Percentiles rank a stretch among this genome's conserved stretches.
These are phyloP conservation scores for Anastrepha obliqua DNA, from an alignment of 1,140 invertebrate genomes.

Conservation along the genomic window DNA sequence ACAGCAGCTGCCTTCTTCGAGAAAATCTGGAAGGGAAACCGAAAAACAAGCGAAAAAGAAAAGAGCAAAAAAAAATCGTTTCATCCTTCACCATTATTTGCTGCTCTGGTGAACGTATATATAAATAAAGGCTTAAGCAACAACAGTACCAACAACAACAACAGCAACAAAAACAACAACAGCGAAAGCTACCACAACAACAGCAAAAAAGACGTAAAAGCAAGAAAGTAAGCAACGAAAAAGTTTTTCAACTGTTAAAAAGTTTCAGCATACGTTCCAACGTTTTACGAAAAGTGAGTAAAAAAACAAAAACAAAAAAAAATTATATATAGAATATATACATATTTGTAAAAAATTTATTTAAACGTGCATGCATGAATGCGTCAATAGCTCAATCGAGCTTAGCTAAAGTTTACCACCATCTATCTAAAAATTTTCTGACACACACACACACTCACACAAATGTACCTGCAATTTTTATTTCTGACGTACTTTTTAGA, in stretches of 20 bases:
- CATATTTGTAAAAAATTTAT: neutral
- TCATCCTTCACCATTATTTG: neutral
- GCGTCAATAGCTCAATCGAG: conserved; percentile 35
- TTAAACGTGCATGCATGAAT: neutral
- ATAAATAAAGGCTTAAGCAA: neutral
- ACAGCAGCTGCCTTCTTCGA: conserved; percentile 4
- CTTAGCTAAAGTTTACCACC: neutral
- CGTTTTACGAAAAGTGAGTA: conserved; percentile 58
- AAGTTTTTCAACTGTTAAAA: conserved; percentile 54
- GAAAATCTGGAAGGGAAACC: conserved; percentile 1
- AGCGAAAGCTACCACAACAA: neutral
- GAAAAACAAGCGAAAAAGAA: neutral
- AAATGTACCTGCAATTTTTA: neutral
- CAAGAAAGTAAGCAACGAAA: conserved; percentile 21
- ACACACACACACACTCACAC: neutral
- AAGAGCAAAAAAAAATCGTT: conserved; percentile 15
- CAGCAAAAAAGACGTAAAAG: neutral
- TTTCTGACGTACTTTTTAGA: neutral
- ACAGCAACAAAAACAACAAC: neutral
- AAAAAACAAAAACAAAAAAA: neutral
- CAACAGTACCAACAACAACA: neutral
- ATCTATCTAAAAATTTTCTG: neutral
- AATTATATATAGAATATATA: neutral
- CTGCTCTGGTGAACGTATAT: neutral
- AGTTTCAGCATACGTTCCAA: conserved; percentile 57